Evolutionary conservation across 2,797 vertebrate species (phyloP), one percentile per base, ranked within the genome.

Genomic region (Spinus olivaceus): DNA sequence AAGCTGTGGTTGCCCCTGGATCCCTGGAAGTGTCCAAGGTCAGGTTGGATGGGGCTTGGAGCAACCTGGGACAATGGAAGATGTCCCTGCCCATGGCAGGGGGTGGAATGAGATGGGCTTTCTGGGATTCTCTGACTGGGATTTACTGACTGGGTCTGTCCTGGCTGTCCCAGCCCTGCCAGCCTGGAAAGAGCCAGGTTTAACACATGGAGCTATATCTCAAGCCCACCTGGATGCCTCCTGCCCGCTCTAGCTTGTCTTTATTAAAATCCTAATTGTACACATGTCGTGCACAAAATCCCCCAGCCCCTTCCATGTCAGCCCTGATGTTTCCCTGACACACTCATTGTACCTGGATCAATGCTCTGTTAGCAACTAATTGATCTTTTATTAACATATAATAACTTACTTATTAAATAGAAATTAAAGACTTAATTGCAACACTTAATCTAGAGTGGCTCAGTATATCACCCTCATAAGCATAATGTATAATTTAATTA

Each of bases 361-460:
- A 97, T 97, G 97, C 78, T 95, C 94, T 85, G 94, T 94, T 97
- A 96, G 92, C 94, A 97, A 85, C 96, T 98, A 98, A 98, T 97
- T 98, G 98, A 98, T 97, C 97, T 97, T 97, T 97, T 97, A 98
- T 98, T 98, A 98, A 91, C 95, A 94, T 95, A 96, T 94, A 97
- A 98, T 97, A 98, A 98, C 96, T 98, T 82, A 86, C 94, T 97
- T 98, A 98, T 97, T 97, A 98, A 97, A 97, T 93, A 97, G 94
- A 98, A 98, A 98, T 98, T 97, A 97, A 98, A 97, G 95, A 92
- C 97, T 97, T 98, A 98, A 98, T 98, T 98, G 97, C 94, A 16
- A 97, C 94, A 86, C 95, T 97, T 97, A 96, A 97, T 98, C 97
- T 97, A 81, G 96, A 97, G 93, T 77, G 92, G 90, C 96, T 97